Conservation (phyloP, 2,113 vertebrate species). For the Mormyrus lacerda region DNA sequence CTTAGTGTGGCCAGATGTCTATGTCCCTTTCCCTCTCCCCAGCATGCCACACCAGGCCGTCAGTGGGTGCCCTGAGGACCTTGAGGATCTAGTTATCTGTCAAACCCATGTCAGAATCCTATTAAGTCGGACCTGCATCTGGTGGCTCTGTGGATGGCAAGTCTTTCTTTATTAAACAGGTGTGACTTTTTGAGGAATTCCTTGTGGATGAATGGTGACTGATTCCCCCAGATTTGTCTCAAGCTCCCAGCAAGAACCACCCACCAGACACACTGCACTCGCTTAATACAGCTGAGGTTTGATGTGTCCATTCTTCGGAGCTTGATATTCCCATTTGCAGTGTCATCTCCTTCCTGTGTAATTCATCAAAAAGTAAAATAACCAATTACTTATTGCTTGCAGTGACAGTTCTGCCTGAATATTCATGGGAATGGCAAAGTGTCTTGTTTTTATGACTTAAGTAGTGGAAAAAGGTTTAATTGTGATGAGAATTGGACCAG, state of each 20-base stretch:
- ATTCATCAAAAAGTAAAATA: slow-evolving; percentile 11
- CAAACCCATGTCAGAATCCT: not conserved
- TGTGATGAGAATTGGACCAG: not conserved
- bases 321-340: not conserved
- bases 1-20: not conserved
- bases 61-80: not conserved
- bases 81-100: not conserved
- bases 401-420: not conserved
- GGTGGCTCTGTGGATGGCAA: not conserved
- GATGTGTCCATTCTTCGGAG: not conserved
- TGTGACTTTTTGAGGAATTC: not conserved
- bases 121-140: not conserved
- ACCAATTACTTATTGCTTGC: not conserved
- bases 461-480: not conserved
- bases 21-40: not conserved
- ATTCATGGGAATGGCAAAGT: not conserved
- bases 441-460: not conserved
- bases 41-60: not conserved
- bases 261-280: not conserved
- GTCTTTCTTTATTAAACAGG: not conserved
- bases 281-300: not conserved
- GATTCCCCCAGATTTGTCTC: not conserved
- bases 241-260: not conserved
- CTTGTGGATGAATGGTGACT: not conserved
- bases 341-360: not conserved